Percentiles rank a stretch among this genome's conserved stretches.
Conservation (phyloP, 1,140 invertebrate species). For the Mylabris phalerata region DNA sequence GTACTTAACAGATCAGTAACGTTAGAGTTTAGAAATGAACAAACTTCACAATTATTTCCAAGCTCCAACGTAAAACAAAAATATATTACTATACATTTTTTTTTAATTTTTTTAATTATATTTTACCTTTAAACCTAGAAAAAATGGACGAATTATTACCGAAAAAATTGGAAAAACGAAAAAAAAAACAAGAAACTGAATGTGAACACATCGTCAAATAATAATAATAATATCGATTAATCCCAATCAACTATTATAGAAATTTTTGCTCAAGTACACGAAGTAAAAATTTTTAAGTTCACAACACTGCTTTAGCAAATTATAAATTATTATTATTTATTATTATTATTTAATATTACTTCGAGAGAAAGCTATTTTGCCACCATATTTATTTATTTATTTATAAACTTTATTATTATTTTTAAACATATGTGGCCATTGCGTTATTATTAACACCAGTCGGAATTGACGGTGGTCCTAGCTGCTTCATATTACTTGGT, state of each 20-base stretch:
- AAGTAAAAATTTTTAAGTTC: conserved; percentile 11
- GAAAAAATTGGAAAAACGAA: no score
- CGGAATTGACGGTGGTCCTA: conserved; percentile 27
- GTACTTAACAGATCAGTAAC: conserved; percentile 13
- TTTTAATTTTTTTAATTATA: conserved; percentile 14
- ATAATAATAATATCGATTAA: conserved; percentile 12
- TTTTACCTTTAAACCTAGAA: conserved; percentile 1
- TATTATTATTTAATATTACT: no score
- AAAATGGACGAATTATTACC: conserved; percentile 25
- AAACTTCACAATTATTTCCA: conserved; percentile 1
- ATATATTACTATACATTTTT: conserved; percentile 23
- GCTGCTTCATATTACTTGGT: conserved; percentile 58
- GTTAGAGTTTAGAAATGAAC: conserved; percentile 9
- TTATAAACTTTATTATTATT: background rate
- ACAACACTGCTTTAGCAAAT: conserved; percentile 14
- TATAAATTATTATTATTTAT: conserved; percentile 9
- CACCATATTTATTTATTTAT: no score
- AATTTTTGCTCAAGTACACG: conserved; percentile 10
- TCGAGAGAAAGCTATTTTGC: no score
- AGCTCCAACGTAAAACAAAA: conserved; percentile 20
- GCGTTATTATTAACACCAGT: conserved; percentile 39
- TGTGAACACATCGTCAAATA: conserved; percentile 22
- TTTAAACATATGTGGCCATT: conserved; percentile 59
- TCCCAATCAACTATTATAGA: conserved; percentile 1
- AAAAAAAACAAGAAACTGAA: background rate